phyloP scores from a whole-genome alignment of 2,113 vertebrate genomes.

The Recurvirostra avosetta region DNA sequence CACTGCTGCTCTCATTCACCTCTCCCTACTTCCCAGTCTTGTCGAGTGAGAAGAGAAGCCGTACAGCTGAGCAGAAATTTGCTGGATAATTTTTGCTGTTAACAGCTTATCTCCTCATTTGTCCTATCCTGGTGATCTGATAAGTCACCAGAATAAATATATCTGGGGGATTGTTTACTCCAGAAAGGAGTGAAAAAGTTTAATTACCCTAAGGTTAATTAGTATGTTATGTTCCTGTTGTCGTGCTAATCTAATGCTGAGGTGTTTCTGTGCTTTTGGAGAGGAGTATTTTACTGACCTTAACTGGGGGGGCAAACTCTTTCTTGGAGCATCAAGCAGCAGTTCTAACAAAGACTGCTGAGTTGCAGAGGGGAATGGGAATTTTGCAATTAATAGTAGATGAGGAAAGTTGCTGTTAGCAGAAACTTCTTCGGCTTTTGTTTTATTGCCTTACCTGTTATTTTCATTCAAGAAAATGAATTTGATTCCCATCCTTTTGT shows the following conservation, averaged over 20 bases:
- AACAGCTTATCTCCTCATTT: neutral
- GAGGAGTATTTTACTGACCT: neutral
- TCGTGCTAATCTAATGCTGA: neutral
- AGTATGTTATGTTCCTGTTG: neutral
- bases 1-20: neutral
- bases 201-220: conserved; percentile 19
- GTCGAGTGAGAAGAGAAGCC: neutral
- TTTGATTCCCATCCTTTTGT: neutral
- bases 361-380: neutral
- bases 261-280: neutral
- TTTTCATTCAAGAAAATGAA: neutral
- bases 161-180: neutral
- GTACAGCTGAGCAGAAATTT: neutral
- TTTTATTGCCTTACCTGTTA: neutral
- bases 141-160: neutral
- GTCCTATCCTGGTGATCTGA: neutral
- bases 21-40: neutral
- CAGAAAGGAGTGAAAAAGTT: neutral
- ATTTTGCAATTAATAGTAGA: neutral
- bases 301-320: too few species aligned
- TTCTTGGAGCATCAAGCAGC: too few species aligned
- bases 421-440: neutral
- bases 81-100: neutral
- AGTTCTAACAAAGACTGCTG: neutral
- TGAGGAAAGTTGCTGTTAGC: neutral